Conservation (phyloP, 2,888 invertebrate species). For the Oeneis ivallda region DNA sequence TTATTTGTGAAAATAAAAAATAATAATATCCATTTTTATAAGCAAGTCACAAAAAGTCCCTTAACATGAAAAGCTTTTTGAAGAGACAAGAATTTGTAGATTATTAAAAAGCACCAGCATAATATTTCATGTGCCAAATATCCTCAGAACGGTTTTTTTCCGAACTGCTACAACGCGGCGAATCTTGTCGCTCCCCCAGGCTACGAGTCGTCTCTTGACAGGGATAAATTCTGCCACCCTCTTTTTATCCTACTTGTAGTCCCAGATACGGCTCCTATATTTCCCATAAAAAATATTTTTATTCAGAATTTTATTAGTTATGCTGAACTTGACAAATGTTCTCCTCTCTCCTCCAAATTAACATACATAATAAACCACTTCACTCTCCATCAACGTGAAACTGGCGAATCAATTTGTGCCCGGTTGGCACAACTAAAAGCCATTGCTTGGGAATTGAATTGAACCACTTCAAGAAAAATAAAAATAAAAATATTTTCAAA, state of each 20-base stretch:
- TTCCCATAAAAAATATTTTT: background rate
- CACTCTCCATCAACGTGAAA: too few relatives aligned
- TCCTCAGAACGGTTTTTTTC: conserved; percentile 38
- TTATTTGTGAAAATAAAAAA: background rate
- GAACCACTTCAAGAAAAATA: too few relatives aligned
- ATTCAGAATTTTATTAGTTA: too few relatives aligned
- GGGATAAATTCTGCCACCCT: conserved; percentile 59
- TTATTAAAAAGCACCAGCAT: conserved; percentile 31
- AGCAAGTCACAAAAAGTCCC: conserved; percentile 11
- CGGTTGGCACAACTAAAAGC: too few relatives aligned
- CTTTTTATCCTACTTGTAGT: conserved; percentile 50
- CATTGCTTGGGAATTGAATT: too few relatives aligned
- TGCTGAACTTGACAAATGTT: too few relatives aligned
- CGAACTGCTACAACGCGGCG: conserved; percentile 40
- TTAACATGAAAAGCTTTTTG: conserved; percentile 21
- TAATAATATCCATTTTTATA: conserved; percentile 12
- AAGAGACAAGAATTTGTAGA: conserved; percentile 15
- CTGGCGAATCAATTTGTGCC: too few relatives aligned
- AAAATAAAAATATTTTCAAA: too few relatives aligned
- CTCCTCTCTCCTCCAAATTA: too few relatives aligned
- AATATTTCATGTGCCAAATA: conserved; percentile 41
- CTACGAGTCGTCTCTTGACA: conserved; percentile 45
- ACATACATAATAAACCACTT: too few relatives aligned
- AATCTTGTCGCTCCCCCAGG: conserved; percentile 44
- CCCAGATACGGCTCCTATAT: conserved; percentile 40